Base-by-base conservation (phyloP, 2,113 vertebrate species). In the Entosphenus tridentatus region DNA sequence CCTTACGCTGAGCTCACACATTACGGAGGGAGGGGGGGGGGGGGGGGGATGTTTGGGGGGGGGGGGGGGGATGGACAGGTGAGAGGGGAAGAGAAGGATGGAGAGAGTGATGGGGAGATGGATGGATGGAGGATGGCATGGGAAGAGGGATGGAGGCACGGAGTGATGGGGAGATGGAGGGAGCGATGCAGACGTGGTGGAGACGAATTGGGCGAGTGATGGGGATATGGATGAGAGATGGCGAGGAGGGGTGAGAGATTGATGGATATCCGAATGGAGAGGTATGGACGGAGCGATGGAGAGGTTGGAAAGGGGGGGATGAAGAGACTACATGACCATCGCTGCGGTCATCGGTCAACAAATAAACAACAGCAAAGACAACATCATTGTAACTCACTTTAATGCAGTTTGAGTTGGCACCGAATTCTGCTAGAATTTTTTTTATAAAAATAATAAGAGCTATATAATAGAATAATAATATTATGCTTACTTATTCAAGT, bases 1-100 rank as follows among this genome's bases (percentile, higher is more conserved):
- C 62, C 62, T 65, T 65, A 65, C 62, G 62, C 62, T 65, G 62
- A 65, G 62, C 62, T 11, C 62, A 65, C 62, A 18, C 62, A 65
- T 65, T 21, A n/a, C 9, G 13, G 58, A 7, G 58, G 13, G 58
- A 8, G 58, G 58, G 7, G 16, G 58, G 58, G 58, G 58, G 16
- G 58, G 3, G 58, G 58, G 8, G 58, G 58, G 5, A 6, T 14
- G 58, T 13, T 13, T 6, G 16, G 16, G 6, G 58, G 58, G 58
- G 58, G 8, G 58, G 58, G 58, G 16, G 3, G 16, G 58, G 58
- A 17, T 13, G 58, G 58, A 17, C 13, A 17, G 58, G 58, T 13
- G 16, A 17, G 8, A 62, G 58, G 16, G 58, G 58, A 17, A 1
- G 58, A 17, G 58, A 62, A 4, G 58, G 58, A 17, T 14, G 58